These are phyloP conservation scores for Tetramorium bicarinatum DNA, from an alignment of 2,888 invertebrate species.

Conservation along the genomic window DNA sequence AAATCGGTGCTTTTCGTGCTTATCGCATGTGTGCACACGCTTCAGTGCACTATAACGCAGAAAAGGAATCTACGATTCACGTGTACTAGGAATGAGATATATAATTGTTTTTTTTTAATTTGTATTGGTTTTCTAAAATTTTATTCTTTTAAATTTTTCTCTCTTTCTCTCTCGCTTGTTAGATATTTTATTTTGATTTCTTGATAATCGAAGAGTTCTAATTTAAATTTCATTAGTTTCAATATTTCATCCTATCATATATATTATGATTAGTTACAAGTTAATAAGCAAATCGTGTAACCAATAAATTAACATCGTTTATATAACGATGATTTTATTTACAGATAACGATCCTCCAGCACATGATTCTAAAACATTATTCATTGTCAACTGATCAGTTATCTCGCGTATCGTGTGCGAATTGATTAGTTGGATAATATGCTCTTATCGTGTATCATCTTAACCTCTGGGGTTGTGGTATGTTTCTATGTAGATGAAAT, in stretches of 20 bases:
- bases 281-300: constrained; percentile 6
- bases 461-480: constrained; percentile 64
- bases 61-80: constrained; percentile 16
- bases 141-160: neutral
- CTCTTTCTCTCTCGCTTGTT: neutral
- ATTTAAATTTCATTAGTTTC: constrained; percentile 8
- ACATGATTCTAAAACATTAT: constrained; percentile 26
- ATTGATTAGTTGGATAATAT: constrained; percentile 55
- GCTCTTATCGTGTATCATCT: constrained; percentile 70
- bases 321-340: constrained; percentile 23
- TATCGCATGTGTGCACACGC: constrained; percentile 65
- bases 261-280: neutral
- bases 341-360: neutral
- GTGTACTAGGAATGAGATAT: constrained; percentile 1
- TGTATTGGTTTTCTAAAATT: neutral
- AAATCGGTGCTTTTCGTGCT: constrained; percentile 55
- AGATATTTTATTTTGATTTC: neutral
- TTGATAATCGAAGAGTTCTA: neutral
- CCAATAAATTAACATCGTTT: constrained; percentile 39
- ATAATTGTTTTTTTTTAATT: constrained; percentile 20
- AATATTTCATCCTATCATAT: neutral
- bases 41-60: constrained; percentile 25
- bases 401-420: constrained; percentile 41
- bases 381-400: constrained; percentile 41
- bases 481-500: constrained; percentile 69